These are phyloP conservation scores for Montipora capitata DNA, from an alignment of 92 coral and sea anemone species.

Conservation along the genomic window DNA sequence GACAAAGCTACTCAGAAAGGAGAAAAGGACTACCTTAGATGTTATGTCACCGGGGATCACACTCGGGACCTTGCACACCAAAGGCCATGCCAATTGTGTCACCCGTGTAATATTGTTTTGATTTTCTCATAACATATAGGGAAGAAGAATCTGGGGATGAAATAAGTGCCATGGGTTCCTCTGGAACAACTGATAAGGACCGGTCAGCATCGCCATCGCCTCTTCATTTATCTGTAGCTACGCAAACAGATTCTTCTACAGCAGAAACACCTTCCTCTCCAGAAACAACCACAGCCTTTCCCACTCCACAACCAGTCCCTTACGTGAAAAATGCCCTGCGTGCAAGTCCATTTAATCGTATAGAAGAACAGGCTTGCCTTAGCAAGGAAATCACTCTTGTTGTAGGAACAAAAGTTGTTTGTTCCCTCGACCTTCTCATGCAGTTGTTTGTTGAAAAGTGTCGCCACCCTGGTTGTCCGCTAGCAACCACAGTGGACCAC, in stretches of 20 bases:
- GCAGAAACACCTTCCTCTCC: not conserved
- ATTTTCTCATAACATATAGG: not conserved
- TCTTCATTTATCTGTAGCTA: not conserved
- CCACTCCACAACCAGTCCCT: slow-evolving; percentile 11
- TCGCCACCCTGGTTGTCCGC: slow-evolving; percentile 30
- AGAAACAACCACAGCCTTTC: not conserved
- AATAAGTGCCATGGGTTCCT: not conserved
- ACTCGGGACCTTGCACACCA: slow-evolving; percentile 5
- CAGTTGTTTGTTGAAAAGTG: slow-evolving; percentile 22
- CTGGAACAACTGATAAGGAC: not conserved
- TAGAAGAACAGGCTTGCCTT: slow-evolving; percentile 10
- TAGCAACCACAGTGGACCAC: not conserved
- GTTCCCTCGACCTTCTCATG: slow-evolving; percentile 19
- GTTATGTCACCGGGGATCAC: not conserved
- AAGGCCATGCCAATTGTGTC: not conserved
- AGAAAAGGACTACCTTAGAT: not conserved
- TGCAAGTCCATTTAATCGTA: not conserved
- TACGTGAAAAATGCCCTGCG: slow-evolving; percentile 1
- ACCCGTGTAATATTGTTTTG: slow-evolving; percentile 1
- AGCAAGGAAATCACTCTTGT: slow-evolving; percentile 18
- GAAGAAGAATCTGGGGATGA: slow-evolving; percentile 14
- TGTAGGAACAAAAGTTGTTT: slow-evolving; percentile 21
- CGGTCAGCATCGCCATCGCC: not conserved
- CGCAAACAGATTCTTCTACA: not conserved
- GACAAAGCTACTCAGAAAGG: slow-evolving; percentile 4